A percentile compares a stretch with the other conserved stretches of the same genome.
Conservation (phyloP, 2,797 vertebrate species). For the Anolis apletophallus region DNA sequence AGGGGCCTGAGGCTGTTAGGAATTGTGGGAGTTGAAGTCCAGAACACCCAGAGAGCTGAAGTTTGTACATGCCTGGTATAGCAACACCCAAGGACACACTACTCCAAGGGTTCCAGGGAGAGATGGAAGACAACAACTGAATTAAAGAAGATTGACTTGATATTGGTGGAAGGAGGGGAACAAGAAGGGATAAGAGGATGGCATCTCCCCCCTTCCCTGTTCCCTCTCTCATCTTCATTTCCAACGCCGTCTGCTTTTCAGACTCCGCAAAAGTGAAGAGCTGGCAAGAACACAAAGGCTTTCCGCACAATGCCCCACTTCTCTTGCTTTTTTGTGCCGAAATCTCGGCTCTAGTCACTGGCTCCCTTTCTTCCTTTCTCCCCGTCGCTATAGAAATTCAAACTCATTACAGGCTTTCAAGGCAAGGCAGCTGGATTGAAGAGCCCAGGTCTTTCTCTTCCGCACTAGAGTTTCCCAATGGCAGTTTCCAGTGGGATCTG, state of each 20-base stretch:
- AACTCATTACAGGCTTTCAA: conserved; percentile 65
- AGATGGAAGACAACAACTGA: conserved; percentile 39
- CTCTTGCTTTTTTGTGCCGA: conserved; percentile 66
- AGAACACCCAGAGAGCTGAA: too few relatives aligned
- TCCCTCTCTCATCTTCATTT: neutral
- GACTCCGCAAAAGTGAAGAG: conserved; percentile 62
- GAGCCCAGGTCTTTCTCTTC: neutral
- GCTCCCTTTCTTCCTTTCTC: conserved; percentile 34
- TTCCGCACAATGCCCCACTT: conserved; percentile 32
- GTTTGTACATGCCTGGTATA: too few relatives aligned
- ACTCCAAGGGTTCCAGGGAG: accelerated
- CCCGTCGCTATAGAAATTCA: conserved; percentile 54
- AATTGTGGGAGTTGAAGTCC: too few relatives aligned
- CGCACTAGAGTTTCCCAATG: neutral
- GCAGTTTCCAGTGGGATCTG: neutral
- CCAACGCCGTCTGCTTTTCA: conserved; percentile 61
- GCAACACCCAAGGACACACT: neutral
- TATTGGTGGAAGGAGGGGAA: conserved; percentile 35
- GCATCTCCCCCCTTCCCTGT: conserved; percentile 17
- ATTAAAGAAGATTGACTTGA: conserved; percentile 30
- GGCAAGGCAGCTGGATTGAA: neutral
- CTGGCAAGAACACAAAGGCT: conserved; percentile 68
- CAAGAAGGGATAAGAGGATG: conserved; percentile 6
- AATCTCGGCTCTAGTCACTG: conserved; percentile 59
- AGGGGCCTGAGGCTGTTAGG: too few relatives aligned